Percentiles rank a stretch among this genome's conserved stretches.
Evolutionary conservation across 2,888 invertebrate species (phyloP).

Genomic region (Drosophila setosimentum): DNA sequence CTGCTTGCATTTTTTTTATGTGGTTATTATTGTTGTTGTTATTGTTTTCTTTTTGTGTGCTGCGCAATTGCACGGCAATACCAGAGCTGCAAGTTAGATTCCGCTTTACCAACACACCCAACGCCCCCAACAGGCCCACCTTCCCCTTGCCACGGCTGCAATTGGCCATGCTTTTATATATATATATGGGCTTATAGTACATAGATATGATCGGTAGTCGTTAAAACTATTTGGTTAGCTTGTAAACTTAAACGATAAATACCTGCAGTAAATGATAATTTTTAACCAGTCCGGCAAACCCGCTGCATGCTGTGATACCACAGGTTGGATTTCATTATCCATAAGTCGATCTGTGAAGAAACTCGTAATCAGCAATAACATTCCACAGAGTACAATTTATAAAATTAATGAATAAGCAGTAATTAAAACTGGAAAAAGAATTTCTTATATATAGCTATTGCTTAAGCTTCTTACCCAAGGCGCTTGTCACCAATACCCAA

Average conservation of each 20-base stretch:
- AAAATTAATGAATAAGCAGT: neutral
- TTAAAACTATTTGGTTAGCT: conserved; percentile 36
- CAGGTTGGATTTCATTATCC: neutral
- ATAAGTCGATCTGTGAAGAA: neutral
- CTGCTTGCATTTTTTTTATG: conserved; percentile 14
- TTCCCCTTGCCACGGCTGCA: neutral
- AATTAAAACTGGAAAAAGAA: neutral
- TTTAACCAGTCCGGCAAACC: neutral
- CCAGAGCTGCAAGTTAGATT: conserved; percentile 33
- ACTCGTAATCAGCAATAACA: neutral
- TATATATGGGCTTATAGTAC: conserved; percentile 40
- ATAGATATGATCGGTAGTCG: conserved; percentile 48
- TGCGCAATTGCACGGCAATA: conserved; percentile 58
- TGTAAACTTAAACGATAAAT: conserved; percentile 4
- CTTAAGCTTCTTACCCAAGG: neutral
- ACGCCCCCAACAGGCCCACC: neutral
- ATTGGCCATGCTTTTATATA: conserved; percentile 14
- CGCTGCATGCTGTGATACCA: neutral
- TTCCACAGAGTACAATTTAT: no score
- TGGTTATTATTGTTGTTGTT: conserved; percentile 8
- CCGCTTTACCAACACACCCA: conserved; percentile 6
- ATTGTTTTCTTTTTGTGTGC: conserved; percentile 30
- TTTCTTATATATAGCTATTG: neutral
- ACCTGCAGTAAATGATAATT: neutral
- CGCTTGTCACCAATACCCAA: neutral